Base-by-base conservation (phyloP, 1,140 invertebrate genomes). In the Popillia japonica region DNA sequence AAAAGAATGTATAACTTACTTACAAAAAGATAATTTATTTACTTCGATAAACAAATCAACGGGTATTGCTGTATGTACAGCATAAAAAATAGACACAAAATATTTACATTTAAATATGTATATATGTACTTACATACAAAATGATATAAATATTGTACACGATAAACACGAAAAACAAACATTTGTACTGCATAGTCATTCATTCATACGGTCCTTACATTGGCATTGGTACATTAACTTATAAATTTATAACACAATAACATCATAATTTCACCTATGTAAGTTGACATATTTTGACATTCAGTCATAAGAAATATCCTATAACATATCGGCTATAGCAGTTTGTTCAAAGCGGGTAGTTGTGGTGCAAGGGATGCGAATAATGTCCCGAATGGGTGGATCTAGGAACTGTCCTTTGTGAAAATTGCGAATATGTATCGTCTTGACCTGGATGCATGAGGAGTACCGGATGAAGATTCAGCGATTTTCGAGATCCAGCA, bases 401-500 rank as follows among this genome's bases (percentile, higher is more conserved):
- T 74, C 85, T 81, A 11, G 85, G 85, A 10, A 86, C 89, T 0
- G 92, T 93, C 72, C 92, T 86, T 76, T 92, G 92, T 0, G 93
- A 94, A 85, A 94, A 94, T 82, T 95, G 93, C 0, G 93, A 94
- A 86, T 93, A 94, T 1, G 89, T 89, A 81, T 94, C 93, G 79
- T 91, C 90, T 77, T 85, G 88, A 42, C 89, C 89, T 6, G 90
- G 89, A 40, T 93, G 93, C 87, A 95, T 94, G 80, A 95, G 85
- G 68, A 96, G 87, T 0, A 97, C 95, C 6, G 96, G 95, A 87
- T 96, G 95, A 17, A 97, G 87, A 78, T 95, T 95, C 11, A 96
- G 87, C 0, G 95, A 96, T 85, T 96, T 96, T 75, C 95, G 87
- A 0, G 95, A 96, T 0, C 94, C 94, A 6, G 93, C 92, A 20